Evolutionary conservation across 1,140 invertebrate species (phyloP).

Genomic region (Cyphomyrmex costatus): DNA sequence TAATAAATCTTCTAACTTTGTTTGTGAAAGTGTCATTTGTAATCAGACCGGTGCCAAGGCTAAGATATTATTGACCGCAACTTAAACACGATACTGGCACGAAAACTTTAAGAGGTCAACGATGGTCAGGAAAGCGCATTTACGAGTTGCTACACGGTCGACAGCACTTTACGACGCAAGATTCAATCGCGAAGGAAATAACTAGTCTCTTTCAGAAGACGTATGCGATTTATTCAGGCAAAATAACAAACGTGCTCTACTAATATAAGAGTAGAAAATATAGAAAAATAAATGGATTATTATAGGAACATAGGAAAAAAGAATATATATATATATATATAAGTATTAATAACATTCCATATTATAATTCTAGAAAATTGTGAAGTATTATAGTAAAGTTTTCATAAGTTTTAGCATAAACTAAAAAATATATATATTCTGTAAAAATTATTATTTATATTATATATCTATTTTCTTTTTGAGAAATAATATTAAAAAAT

Average conservation of each 20-base stretch:
- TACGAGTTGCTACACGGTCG: constrained; percentile 43
- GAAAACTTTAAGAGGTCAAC: constrained; percentile 47
- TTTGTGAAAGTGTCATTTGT: background rate
- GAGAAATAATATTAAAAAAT: background rate
- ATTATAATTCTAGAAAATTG: background rate
- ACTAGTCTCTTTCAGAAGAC: constrained; percentile 44
- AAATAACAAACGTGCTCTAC: background rate
- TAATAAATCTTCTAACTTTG: background rate
- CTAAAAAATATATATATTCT: background rate
- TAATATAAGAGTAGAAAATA: background rate
- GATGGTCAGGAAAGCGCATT: constrained; percentile 43
- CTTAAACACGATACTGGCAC: constrained; percentile 16
- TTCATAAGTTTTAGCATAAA: background rate
- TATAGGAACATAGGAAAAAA: background rate
- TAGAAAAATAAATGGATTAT: background rate
- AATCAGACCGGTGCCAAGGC: background rate
- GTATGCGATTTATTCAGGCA: constrained; percentile 11
- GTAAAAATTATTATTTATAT: background rate
- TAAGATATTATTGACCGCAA: constrained; percentile 29
- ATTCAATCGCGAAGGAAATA: constrained; percentile 59
- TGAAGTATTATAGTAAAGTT: background rate
- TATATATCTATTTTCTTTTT: background rate
- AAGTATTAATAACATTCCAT: background rate
- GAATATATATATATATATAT: background rate
- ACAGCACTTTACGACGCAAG: constrained; percentile 37